Conservation (phyloP, 37 sponge, comb jelly and placozoan genomes). For the Theonella swinhoei region DNA sequence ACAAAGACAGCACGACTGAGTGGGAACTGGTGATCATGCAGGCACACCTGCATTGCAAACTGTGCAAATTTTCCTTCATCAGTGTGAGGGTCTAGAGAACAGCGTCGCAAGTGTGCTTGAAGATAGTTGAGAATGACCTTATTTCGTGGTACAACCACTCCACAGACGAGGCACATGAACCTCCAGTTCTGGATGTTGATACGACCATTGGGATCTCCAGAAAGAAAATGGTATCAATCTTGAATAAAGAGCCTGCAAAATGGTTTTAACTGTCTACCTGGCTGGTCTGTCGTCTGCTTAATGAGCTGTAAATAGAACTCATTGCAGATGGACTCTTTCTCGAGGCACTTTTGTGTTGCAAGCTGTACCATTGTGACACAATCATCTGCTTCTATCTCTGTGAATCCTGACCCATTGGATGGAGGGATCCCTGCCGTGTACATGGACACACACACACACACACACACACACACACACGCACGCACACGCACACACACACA, state of each 20-base stretch:
- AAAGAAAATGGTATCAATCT: background rate
- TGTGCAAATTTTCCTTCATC: slow-evolving; percentile 96
- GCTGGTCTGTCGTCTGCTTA: slow-evolving; percentile 98
- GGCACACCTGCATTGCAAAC: slow-evolving; percentile 72
- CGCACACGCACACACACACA: too few species aligned
- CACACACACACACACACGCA: background rate
- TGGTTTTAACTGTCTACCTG: slow-evolving; percentile 34
- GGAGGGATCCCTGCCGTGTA: slow-evolving; percentile 66
- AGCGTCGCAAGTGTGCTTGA: slow-evolving; percentile 81
- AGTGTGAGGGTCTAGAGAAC: slow-evolving; percentile 75
- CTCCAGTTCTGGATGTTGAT: slow-evolving; percentile 96
- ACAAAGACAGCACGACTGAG: background rate
- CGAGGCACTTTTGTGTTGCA: slow-evolving; percentile 88
- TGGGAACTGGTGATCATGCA: background rate
- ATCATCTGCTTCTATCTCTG: slow-evolving; percentile 69
- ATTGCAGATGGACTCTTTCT: slow-evolving; percentile 92
- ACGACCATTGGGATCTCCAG: slow-evolving; percentile 87
- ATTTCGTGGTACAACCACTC: slow-evolving; percentile 91
- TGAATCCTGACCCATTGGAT: slow-evolving; percentile 64
- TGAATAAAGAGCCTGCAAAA: background rate
- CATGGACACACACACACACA: slow-evolving; percentile 2
- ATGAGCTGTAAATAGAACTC: slow-evolving; percentile 95
- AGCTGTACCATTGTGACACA: slow-evolving; percentile 83
- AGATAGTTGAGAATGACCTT: slow-evolving; percentile 85
- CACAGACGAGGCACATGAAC: slow-evolving; percentile 70